These are phyloP conservation scores for Nyctibius grandis DNA, from an alignment of 2,797 vertebrate species.

Conservation along the genomic window DNA sequence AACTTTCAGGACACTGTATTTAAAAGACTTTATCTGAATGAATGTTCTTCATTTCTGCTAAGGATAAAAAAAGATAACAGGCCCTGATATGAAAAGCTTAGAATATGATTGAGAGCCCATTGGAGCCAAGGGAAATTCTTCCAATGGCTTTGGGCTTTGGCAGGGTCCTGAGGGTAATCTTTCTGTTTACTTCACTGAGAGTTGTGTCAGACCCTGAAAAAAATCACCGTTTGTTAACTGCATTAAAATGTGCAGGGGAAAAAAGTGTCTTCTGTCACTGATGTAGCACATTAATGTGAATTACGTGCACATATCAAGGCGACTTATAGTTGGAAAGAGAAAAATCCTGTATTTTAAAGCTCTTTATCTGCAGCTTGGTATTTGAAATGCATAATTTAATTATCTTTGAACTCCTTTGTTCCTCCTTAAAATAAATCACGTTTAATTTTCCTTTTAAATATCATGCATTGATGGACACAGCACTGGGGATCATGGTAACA, in stretches of 20 bases:
- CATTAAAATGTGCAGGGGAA: background rate
- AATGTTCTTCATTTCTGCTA: background rate
- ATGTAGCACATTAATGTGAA: background rate
- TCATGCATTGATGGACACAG: constrained; percentile 5
- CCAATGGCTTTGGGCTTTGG: background rate
- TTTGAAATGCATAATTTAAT: constrained; percentile 58
- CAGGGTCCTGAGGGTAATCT: constrained; percentile 6
- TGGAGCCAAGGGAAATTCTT: constrained; percentile 1
- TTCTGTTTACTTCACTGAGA: constrained; percentile 13
- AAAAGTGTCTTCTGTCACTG: background rate
- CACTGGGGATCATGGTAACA: background rate
- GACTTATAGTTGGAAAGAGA: background rate
- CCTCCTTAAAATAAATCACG: constrained; percentile 38
- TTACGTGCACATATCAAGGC: background rate
- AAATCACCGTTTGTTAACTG: background rate
- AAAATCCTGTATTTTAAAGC: constrained; percentile 19
- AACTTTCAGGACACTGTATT: constrained; percentile 45
- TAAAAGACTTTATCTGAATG: constrained; percentile 22
- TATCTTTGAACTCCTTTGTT: constrained; percentile 39
- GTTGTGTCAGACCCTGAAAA: background rate
- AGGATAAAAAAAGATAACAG: background rate
- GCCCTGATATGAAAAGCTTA: background rate
- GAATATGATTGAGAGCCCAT: background rate
- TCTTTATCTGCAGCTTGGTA: constrained; percentile 20
- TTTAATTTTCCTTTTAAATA: constrained; percentile 40